A percentile compares a stretch with the other conserved stretches of the same genome.
Evolutionary conservation across 2,888 invertebrate genomes (phyloP).

Genomic region (Steinernema carpocapsae): DNA sequence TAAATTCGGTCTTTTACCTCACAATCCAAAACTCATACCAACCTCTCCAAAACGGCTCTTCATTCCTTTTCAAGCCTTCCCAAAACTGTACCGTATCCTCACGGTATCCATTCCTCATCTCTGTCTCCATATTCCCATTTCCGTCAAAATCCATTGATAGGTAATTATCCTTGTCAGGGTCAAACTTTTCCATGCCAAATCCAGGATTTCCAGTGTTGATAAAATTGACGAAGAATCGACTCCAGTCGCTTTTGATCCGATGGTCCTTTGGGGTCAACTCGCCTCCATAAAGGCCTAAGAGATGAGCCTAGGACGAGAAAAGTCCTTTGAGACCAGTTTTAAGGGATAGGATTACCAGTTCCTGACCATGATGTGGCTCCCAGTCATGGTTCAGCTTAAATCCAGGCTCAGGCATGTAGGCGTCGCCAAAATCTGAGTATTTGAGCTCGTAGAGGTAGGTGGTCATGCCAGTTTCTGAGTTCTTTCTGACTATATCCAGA

Average conservation of each 20-base stretch:
- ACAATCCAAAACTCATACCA: too few species aligned
- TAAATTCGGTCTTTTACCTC: too few species aligned
- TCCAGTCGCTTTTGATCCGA: background rate
- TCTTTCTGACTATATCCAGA: background rate
- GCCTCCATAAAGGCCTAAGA: background rate
- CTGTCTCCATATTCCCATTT: background rate
- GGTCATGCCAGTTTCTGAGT: background rate
- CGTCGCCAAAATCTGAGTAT: conserved; percentile 32
- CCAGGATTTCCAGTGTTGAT: background rate
- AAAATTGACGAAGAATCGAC: background rate
- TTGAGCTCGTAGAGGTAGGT: conserved; percentile 34
- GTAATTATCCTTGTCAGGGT: background rate
- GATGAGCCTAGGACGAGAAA: too few species aligned
- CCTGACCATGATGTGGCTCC: conserved; percentile 35
- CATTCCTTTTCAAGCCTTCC: too few species aligned
- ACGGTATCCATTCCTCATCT: background rate
- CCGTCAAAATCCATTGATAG: background rate
- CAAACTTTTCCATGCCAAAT: background rate
- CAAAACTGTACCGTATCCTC: background rate
- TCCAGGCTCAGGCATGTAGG: background rate
- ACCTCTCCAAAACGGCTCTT: too few species aligned
- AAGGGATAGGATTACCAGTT: too few species aligned
- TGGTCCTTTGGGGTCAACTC: background rate
- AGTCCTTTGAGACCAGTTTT: too few species aligned
- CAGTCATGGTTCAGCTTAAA: background rate